phyloP scores from a whole-genome alignment of 2,888 invertebrate genomes.

The Leptopilina myrica region DNA sequence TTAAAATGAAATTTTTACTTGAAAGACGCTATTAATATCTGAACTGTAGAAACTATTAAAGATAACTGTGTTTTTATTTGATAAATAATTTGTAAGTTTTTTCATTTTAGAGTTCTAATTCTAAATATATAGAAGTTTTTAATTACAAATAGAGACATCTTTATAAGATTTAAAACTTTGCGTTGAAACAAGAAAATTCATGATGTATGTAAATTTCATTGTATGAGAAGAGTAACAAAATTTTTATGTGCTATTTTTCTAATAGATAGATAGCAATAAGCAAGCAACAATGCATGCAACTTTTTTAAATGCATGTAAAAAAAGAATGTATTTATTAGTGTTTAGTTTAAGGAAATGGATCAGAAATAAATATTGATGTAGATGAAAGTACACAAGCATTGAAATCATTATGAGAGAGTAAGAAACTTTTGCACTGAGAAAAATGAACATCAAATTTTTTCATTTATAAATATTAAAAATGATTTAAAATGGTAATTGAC shows the following conservation, averaged over 20 bases:
- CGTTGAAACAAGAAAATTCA: too few species aligned
- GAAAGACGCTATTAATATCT: too few species aligned
- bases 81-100: too few species aligned
- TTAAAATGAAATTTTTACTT: too few species aligned
- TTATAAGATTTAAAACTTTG: too few species aligned
- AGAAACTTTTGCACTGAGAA: slow-evolving; percentile 32
- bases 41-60: too few species aligned
- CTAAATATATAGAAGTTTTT: too few species aligned
- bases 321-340: not conserved
- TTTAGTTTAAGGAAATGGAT: not conserved
- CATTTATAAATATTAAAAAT: not conserved
- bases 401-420: slow-evolving; percentile 3
- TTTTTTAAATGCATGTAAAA: not conserved
- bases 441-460: slow-evolving; percentile 15
- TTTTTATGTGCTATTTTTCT: not conserved
- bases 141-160: too few species aligned
- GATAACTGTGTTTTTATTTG: too few species aligned
- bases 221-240: not conserved
- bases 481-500: too few species aligned
- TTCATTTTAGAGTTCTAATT: too few species aligned
- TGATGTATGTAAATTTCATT: not conserved
- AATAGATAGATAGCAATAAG: slow-evolving; percentile 22
- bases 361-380: slow-evolving; percentile 25
- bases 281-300: slow-evolving; percentile 34
- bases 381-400: slow-evolving; percentile 19